Evolutionary conservation across 2,797 vertebrate genomes (phyloP), one percentile per base, ranked within the genome.

Genomic region (Mareca penelope): DNA sequence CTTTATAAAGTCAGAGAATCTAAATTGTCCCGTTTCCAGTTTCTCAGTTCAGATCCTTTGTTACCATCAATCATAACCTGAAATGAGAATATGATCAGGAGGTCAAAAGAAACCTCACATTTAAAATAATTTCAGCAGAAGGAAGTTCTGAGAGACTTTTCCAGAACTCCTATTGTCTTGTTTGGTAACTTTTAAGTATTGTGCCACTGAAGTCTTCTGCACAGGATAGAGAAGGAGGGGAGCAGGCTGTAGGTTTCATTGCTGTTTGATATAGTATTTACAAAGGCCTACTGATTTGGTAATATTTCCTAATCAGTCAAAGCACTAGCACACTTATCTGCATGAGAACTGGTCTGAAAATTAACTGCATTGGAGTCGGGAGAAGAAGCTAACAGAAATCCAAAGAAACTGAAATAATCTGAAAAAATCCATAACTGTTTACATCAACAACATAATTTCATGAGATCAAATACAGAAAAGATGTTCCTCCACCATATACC

Each of bases 401-500:
- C 53, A 12, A 31, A 64, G 13, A 64, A 42, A 42, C 39, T n/a
- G 13, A 68, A 15, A 80, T 42, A 60, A 69, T 73, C 12, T 16
- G 23, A 69, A 89, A 79, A 80, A 57, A 12, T 68, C 12, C 37
- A 35, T 42, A 13, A 28, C 18, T 70, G 18, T 40, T 40, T 48
- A 40, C 28, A n/a, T 39, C 22, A 67, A 50, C 35, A 44, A 64
- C 6, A 10, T 61, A 31, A 78, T 50, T 26, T 75, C 40, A 91
- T 3, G 8, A 35, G 9, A 60, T 33, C 50, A 82, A 52, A 75
- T 21, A 61, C 0, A 85, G 53, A 85, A 89, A 93, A 53, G 29
- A 40, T 3, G 35, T 39, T 70, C 8, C 7, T 59, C 78, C 33
- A 75, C 50, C 24, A 42, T 80, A 26, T 87, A 98, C 98, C 98